Base-by-base conservation (phyloP, 2,113 vertebrate species). In the Calypte anna region DNA sequence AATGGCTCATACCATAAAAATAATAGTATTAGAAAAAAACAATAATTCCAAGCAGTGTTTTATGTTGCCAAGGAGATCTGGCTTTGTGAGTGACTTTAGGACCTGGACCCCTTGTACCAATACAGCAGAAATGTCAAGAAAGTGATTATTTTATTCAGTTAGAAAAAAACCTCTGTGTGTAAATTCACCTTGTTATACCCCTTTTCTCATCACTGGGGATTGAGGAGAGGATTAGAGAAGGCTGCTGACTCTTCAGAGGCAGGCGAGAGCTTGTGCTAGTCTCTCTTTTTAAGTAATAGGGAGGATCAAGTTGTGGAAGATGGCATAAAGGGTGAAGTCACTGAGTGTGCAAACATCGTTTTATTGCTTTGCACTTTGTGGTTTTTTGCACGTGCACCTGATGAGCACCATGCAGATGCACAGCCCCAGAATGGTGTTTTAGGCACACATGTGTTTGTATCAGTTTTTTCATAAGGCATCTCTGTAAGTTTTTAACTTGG, bases 41-140 rank as follows among this genome's bases (percentile, higher is more conserved):
- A 91, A 3, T 70, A 72, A 78, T 79, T 91, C 72, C 48, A 81
- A 68, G 19, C 46, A 75, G 30, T 55, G 18, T 86, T 95, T 80
- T 48, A 31, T 31, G 78, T 91, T 94, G 63, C 85, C 94, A 93
- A 77, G 73, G 88, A 93, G 67, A 82, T 88, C 28, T 53, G 64
- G n/a, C 57, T 81, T 58, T 82, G 38, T 36, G 66, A 70, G 19
- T 63, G 81, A 67, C 86, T 92, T 78, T 59, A 80, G 90, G 66
- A 81, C 79, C 66, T 25, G 70, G 40, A 28, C 59, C 78, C 8
- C 61, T 80, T 0, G 3, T 44, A 44, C 79, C 48, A 85, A 10
- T 67, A 33, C 48, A 74, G 53, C 48, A 86, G 72, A 90, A 90
- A 85, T 74, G 63, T 74, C 72, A 86, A 63, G 70, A 87, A 80